Base-by-base conservation (phyloP, 1,140 invertebrate genomes). In the Ephestia elutella region DNA sequence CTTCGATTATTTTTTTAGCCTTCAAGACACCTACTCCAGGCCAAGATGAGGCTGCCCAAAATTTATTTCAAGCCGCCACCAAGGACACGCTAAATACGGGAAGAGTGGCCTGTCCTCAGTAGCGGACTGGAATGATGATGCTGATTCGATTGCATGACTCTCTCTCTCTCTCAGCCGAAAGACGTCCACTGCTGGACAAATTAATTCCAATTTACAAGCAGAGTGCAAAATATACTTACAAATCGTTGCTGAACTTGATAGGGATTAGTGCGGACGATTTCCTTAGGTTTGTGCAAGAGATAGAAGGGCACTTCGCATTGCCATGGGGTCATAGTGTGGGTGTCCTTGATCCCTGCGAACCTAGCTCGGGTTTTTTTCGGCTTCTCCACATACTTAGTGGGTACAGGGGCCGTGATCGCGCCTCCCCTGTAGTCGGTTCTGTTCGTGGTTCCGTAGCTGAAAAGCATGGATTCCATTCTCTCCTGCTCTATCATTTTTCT, bases 251-350 rank as follows among this genome's bases (percentile, higher is more conserved):
- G 73, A 0, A 75, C 54, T n/a, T 57, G 38, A 18, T 60, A 54
- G 0, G 80, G 80, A 62, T 81, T 70, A 9, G 68, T 80, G 15
- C 65, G 30, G 17, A 77, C 25, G 20, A 81, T 65, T 1, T 74
- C 69, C 13, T 72, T 70, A 0, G 68, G 69, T 11, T 58, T 65
- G 13, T 73, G 73, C 0, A 73, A 19, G 21, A 78, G 53, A 54
- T 57, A 56, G 51, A 83, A 83, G 0, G 71, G 68, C 5, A 75
- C 44, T 1, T 53, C 20, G 2, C 25, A 54, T n/a, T 68, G 70
- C 71, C 69, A 78, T 5, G 63, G 51, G 0, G 57, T 57, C 38
- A 81, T n/a, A 0, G 80, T 78, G n/a, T 81, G 70, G 0, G 72
- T 44, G 30, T 72, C 68, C 51, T 70, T 80, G 2, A 73, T 0